Evolutionary conservation across 2,797 vertebrate species (phyloP).

Genomic region (Arctocebus calabarensis): DNA sequence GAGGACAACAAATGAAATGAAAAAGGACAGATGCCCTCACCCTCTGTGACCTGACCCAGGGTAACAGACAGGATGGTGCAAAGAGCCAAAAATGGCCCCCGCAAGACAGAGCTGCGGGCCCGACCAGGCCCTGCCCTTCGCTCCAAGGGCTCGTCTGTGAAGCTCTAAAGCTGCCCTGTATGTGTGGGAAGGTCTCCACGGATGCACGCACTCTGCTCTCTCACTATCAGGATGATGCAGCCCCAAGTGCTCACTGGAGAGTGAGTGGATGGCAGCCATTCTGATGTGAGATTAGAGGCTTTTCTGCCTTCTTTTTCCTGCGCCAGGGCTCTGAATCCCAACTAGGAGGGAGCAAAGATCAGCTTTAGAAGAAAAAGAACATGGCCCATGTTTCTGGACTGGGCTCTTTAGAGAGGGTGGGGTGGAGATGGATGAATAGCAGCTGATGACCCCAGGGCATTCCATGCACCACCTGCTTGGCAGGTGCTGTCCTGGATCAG

Average conservation of each 20-base stretch:
- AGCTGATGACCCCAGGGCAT: not conserved
- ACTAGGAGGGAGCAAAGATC: not conserved
- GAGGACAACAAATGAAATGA: not conserved
- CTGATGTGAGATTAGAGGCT: not conserved
- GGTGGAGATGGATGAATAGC: fast-evolving
- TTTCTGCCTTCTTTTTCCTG: not conserved
- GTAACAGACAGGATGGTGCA: fast-evolving
- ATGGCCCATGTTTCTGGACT: fast-evolving
- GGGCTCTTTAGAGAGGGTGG: not conserved
- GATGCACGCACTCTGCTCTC: not conserved
- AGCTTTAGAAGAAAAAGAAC: not conserved
- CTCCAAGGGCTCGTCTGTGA: not conserved
- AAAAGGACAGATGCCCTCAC: not conserved
- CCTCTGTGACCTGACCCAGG: not conserved
- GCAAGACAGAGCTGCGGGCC: not conserved
- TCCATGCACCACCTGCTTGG: fast-evolving
- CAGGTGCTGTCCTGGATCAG: not conserved
- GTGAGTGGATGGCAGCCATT: fast-evolving
- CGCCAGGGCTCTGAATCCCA: not conserved
- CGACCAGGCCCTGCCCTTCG: not conserved
- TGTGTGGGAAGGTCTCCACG: not conserved
- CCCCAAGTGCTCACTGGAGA: not conserved
- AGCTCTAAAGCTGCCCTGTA: not conserved
- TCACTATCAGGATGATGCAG: not conserved
- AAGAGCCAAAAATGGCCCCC: not conserved